Conservation (phyloP, 2,797 vertebrate species). For the Novumbra hubbsi region DNA sequence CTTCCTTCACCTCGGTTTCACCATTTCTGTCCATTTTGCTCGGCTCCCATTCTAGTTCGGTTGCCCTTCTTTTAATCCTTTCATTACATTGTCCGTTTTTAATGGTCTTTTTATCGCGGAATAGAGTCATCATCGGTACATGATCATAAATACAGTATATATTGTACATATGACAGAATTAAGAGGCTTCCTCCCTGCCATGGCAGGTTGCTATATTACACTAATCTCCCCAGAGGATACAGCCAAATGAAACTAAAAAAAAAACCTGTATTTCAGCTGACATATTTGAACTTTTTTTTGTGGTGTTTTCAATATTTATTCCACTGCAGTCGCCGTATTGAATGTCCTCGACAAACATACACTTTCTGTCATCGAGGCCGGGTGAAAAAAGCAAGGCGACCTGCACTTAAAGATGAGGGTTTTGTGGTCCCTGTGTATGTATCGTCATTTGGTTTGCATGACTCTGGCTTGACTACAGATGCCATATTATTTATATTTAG, state of each 20-base stretch:
- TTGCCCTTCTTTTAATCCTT: not conserved
- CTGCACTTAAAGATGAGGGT: too few relatives aligned
- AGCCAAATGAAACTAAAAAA: not conserved
- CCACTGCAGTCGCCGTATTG: too few relatives aligned
- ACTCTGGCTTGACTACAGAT: too few relatives aligned
- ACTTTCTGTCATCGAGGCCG: too few relatives aligned
- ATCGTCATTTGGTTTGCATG: too few relatives aligned
- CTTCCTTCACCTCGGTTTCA: not conserved
- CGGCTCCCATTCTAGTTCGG: slow-evolving; percentile 8
- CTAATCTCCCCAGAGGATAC: not conserved
- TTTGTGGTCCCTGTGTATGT: too few relatives aligned
- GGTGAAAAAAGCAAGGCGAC: too few relatives aligned
- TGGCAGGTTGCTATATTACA: not conserved
- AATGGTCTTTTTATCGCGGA: not conserved
- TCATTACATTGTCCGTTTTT: not conserved
- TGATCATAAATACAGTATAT: too few relatives aligned
- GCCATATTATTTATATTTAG: too few relatives aligned
- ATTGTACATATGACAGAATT: not conserved
- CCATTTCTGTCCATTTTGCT: not conserved
- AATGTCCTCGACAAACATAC: too few relatives aligned
- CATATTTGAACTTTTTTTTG: not conserved
- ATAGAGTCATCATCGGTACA: too few relatives aligned
- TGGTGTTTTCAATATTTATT: not conserved
- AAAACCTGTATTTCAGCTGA: not conserved
- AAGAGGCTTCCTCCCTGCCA: not conserved